A percentile compares a stretch with the other conserved stretches of the same genome.
These are phyloP conservation scores for Steatocranus sp. DNA, from an alignment of 2,797 vertebrate species.

Conservation along the genomic window DNA sequence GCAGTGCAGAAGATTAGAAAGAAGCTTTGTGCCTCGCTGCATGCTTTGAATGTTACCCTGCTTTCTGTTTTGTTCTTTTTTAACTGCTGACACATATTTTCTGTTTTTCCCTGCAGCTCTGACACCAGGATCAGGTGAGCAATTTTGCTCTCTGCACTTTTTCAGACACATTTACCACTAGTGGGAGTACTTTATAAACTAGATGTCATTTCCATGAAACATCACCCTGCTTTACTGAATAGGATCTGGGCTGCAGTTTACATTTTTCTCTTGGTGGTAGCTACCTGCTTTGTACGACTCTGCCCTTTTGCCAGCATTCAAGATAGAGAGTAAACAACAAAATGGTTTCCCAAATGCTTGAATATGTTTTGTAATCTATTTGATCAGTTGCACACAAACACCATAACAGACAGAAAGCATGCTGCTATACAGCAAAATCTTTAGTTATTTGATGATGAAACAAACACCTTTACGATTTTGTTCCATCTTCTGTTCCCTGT, in stretches of 20 bases:
- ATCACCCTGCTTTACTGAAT: neutral
- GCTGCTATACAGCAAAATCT: neutral
- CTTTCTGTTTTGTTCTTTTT: neutral
- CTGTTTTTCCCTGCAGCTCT: conserved; percentile 74
- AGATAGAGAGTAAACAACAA: conserved; percentile 23
- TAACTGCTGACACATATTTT: conserved; percentile 19
- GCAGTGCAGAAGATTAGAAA: neutral
- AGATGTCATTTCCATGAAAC: neutral
- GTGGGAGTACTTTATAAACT: neutral
- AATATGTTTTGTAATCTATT: neutral
- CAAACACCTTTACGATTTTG: neutral
- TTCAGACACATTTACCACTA: neutral
- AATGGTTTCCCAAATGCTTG: neutral
- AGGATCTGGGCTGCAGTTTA: conserved; percentile 1
- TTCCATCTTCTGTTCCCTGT: neutral
- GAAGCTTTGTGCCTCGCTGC: neutral
- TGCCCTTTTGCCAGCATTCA: conserved; percentile 22
- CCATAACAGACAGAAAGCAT: neutral
- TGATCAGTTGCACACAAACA: neutral
- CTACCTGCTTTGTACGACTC: conserved; percentile 3
- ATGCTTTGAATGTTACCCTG: neutral
- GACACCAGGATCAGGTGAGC: conserved; percentile 89
- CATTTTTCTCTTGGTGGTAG: neutral
- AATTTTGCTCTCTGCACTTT: conserved; percentile 5
- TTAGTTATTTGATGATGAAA: neutral